A percentile compares a stretch with the other conserved stretches of the same genome.
Conservation (phyloP, 2,113 vertebrate genomes). For the Gambusia holbrooki region DNA sequence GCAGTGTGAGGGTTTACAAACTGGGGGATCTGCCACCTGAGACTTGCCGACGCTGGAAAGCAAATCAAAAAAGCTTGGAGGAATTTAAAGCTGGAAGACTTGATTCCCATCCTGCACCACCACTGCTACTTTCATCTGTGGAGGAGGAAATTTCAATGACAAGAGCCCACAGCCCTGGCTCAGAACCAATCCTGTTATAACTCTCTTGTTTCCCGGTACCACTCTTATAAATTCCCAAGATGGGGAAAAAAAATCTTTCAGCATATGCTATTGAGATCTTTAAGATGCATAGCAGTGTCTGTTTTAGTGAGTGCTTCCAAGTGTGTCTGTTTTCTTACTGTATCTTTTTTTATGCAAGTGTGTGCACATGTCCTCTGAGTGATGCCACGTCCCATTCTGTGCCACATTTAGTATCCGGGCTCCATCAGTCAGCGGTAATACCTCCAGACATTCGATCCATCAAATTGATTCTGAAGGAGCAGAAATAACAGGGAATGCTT, state of each 20-base stretch:
- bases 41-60: conserved; percentile 70
- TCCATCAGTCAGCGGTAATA: conserved; percentile 74
- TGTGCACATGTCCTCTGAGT: conserved; percentile 38
- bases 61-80: conserved; percentile 69
- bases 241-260: conserved; percentile 31
- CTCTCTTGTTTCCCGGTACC: conserved; percentile 33
- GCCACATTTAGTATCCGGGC: conserved; percentile 53
- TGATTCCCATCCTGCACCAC: conserved; percentile 57
- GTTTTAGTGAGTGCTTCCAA: conserved; percentile 28
- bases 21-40: conserved; percentile 75
- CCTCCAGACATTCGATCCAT: conserved; percentile 74
- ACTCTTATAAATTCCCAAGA: conserved; percentile 34
- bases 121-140: conserved; percentile 58
- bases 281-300: conserved; percentile 59
- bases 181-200: conserved; percentile 58
- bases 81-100: conserved; percentile 75
- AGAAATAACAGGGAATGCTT: conserved; percentile 58
- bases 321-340: conserved; percentile 27
- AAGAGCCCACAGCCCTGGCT: conserved; percentile 58
- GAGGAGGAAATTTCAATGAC: conserved; percentile 60
- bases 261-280: conserved; percentile 45
- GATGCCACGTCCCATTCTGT: conserved; percentile 52
- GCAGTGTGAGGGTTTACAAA: conserved; percentile 63
- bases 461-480: conserved; percentile 71
- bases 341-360: conserved; percentile 11